These are phyloP conservation scores for Pantherophis alleghaniensis DNA, from an alignment of 2,797 vertebrate genomes.

Conservation along the genomic window DNA sequence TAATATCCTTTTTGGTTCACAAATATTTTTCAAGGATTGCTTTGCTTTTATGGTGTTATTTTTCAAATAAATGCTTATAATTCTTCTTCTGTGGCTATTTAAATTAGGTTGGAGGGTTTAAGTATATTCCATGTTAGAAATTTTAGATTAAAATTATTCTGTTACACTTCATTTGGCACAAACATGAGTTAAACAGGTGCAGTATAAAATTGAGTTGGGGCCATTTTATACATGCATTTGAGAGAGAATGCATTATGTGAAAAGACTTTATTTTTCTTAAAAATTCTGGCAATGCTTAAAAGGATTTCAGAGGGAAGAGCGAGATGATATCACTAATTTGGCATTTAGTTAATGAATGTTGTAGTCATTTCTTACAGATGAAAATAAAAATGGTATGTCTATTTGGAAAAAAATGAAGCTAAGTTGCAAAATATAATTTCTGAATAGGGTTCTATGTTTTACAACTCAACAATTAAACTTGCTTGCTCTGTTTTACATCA, in stretches of 20 bases:
- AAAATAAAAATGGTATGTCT: not conserved
- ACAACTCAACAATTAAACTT: not conserved
- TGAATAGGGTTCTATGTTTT: not conserved
- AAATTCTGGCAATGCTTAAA: not conserved
- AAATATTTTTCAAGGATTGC: slow-evolving; percentile 17
- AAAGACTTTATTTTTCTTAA: not conserved
- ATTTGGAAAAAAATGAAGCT: not conserved
- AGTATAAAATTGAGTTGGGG: slow-evolving; percentile 28
- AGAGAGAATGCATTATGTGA: not conserved
- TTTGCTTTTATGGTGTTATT: not conserved
- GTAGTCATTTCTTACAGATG: not conserved
- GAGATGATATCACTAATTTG: not conserved
- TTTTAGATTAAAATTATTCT: not conserved
- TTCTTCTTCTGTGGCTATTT: not conserved
- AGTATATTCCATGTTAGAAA: not conserved
- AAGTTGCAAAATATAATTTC: not conserved
- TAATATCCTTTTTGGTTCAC: slow-evolving; percentile 47
- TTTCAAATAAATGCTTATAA: not conserved
- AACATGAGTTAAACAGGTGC: slow-evolving; percentile 31
- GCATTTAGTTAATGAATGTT: not conserved
- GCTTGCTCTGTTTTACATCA: not conserved
- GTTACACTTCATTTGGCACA: not conserved
- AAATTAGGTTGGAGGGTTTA: slow-evolving; percentile 34
- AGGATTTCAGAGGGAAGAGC: slow-evolving; percentile 2
- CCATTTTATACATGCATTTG: not conserved